These are phyloP conservation scores for Menidia menidia DNA, from an alignment of 2,797 vertebrate species.

Conservation along the genomic window DNA sequence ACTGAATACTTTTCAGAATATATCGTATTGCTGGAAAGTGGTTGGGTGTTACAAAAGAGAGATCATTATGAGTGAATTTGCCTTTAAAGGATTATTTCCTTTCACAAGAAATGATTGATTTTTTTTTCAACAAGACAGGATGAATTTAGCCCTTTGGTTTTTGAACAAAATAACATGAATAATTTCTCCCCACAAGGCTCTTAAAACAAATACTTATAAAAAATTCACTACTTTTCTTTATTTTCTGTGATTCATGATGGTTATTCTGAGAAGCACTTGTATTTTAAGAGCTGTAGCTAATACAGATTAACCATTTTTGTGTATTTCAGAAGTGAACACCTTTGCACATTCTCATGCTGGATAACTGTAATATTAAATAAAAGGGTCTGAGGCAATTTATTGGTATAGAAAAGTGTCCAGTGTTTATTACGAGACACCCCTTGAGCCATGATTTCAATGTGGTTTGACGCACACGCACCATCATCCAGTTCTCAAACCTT, in stretches of 20 bases:
- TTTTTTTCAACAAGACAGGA: constrained; percentile 28
- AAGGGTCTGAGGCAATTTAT: constrained; percentile 31
- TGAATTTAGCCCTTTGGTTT: constrained; percentile 43
- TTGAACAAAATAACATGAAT: constrained; percentile 30
- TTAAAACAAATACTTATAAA: constrained; percentile 20
- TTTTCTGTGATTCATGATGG: constrained; percentile 41
- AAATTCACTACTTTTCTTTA: constrained; percentile 51
- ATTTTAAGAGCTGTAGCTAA: constrained; percentile 61
- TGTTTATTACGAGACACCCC: constrained; percentile 45
- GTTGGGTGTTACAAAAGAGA: constrained; percentile 23
- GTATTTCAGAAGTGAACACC: constrained; percentile 56
- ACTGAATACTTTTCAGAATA: constrained; percentile 48
- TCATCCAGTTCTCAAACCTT: too few species aligned
- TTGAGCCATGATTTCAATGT: too few species aligned
- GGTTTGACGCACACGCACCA: too few species aligned
- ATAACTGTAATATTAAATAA: constrained; percentile 34
- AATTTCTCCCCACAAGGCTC: constrained; percentile 16
- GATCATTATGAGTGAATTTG: constrained; percentile 37
- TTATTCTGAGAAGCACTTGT: constrained; percentile 48
- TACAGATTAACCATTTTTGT: constrained; percentile 58
- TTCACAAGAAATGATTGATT: constrained; percentile 25
- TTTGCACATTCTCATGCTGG: constrained; percentile 61
- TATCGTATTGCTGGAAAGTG: constrained; percentile 28
- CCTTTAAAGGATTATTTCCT: constrained; percentile 48
- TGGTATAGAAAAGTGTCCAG: constrained; percentile 39